Evolutionary conservation across 2,113 vertebrate genomes (phyloP).

Genomic region (Abramis brama): DNA sequence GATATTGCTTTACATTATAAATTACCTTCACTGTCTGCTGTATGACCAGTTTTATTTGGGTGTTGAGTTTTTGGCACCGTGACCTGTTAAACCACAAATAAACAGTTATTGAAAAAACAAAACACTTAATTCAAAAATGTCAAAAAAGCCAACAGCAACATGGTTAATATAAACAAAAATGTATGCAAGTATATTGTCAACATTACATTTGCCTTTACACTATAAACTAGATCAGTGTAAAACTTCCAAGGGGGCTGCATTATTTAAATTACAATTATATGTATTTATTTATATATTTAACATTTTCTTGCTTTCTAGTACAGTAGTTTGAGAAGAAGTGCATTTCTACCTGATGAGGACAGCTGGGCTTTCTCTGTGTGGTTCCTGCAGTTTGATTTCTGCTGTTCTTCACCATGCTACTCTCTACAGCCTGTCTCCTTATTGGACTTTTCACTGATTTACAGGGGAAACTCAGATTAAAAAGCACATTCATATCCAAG

Average conservation of each 20-base stretch:
- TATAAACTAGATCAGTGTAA: neutral
- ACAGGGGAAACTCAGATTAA: neutral
- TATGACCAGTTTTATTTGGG: constrained; percentile 64
- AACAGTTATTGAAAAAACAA: neutral
- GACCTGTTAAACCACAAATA: constrained; percentile 68
- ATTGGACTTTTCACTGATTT: constrained; percentile 51
- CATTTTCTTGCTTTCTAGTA: neutral
- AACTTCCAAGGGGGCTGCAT: neutral
- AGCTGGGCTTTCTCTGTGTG: constrained; percentile 64
- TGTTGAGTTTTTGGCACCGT: constrained; percentile 63
- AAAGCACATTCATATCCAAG: neutral
- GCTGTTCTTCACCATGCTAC: constrained; percentile 67
- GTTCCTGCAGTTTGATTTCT: constrained; percentile 64
- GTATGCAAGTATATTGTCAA: neutral
- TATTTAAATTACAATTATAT: neutral
- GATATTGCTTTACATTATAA: neutral
- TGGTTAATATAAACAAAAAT: neutral
- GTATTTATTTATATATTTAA: neutral
- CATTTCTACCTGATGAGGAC: constrained; percentile 75
- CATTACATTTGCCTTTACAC: neutral
- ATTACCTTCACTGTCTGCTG: constrained; percentile 47
- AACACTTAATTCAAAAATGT: constrained; percentile 8
- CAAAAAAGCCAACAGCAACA: neutral
- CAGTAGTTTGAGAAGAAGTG: constrained; percentile 49
- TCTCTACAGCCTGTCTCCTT: constrained; percentile 66